Evolutionary conservation across 2,888 invertebrate genomes (phyloP), one percentile per base, ranked within the genome.

Genomic region (Perizoma affinitatum): DNA sequence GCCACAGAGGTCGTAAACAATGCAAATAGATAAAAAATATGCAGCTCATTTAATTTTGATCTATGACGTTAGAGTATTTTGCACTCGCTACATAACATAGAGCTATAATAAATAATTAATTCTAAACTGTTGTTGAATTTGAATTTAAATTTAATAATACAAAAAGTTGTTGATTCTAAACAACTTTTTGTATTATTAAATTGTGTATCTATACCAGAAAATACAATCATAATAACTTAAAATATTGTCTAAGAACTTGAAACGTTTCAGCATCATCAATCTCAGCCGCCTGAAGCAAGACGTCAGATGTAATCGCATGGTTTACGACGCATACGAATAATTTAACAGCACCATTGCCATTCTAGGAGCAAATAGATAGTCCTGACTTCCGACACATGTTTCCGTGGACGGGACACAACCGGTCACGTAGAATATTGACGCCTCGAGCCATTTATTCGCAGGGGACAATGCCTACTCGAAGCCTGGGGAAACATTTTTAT

Each of bases 371-470:
- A 90, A 90, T 86, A 90, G 90, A 90, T 90, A 90, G 89, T 86
- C 86, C 82, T 87, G 82, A 87, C 90, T 87, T 90, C 90, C 91
- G 91, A 90, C 91, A 90, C 88, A 88, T 88, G 90, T 90, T 88
- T 90, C 90, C 88, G 84, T 76, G 82, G 84, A 80, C 80, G 79
- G 82, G 84, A 84, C 86, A 84, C 84, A 83, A 80, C 86, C 85
- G 88, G 90, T 90, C 91, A 92, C 90, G 91, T 91, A 92, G 88
- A 88, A 91, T 91, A 92, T 92, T 90, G 91, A 92, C 90, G 90
- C 90, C 88, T 86, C 83, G 67, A 84, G 88, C 89, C 76, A 87
- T 84, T 83, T 83, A 83, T 82, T 84, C 82, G 73, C 77, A 65
- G 72, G 80, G 79, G 84, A 86, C 86, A 86, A 86, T 86, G 86